Evolutionary conservation across 2,888 invertebrate genomes (phyloP).

Genomic region (Agriopis marginaria): DNA sequence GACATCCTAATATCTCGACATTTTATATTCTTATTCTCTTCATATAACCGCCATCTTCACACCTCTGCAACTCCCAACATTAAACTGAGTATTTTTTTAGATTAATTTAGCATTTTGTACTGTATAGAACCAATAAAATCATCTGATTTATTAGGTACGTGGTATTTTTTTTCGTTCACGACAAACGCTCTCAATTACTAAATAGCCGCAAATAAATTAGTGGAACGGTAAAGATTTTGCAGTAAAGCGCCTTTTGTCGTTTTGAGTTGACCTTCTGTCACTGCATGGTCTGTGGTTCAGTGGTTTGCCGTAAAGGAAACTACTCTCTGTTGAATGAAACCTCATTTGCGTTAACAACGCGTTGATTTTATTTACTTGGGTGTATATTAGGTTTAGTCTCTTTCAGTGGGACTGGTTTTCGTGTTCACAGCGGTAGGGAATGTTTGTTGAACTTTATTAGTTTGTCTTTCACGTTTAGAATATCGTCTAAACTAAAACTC

Average conservation of each 20-base stretch:
- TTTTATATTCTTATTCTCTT: too few relatives aligned
- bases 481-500: background rate
- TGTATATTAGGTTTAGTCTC: constrained; percentile 16
- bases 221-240: background rate
- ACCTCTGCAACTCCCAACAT: too few relatives aligned
- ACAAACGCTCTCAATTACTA: background rate
- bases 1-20: too few relatives aligned
- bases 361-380: constrained; percentile 28
- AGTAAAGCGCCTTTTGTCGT: background rate
- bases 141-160: too few relatives aligned
- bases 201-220: background rate
- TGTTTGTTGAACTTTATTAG: constrained; percentile 11
- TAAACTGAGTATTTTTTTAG: too few relatives aligned
- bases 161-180: too few relatives aligned
- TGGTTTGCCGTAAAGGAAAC: constrained; percentile 29
- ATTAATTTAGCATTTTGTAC: too few relatives aligned
- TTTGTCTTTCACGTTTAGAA: constrained; percentile 13
- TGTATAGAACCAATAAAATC: too few relatives aligned
- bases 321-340: constrained; percentile 24
- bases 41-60: too few relatives aligned
- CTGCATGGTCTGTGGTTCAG: background rate
- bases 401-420: constrained; percentile 9
- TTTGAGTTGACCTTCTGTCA: constrained; percentile 3
- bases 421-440: constrained; percentile 6
- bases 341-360: constrained; percentile 32